Conservation (phyloP, 92 coral and sea anemone genomes). For the Porites cylindrica region DNA sequence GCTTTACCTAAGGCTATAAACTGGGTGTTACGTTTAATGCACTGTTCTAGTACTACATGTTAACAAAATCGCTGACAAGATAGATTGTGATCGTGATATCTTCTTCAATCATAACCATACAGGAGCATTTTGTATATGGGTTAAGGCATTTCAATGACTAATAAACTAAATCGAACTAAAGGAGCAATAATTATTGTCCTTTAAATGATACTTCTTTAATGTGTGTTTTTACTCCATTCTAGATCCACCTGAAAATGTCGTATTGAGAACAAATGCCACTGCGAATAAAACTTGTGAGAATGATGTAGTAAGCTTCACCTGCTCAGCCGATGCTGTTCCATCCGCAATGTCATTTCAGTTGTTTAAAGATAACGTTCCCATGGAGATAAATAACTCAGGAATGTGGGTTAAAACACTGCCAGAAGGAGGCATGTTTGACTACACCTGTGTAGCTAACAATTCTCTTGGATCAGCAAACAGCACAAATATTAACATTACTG, state of each 20-base stretch:
- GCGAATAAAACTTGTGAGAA: not conserved
- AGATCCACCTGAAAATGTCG: slow-evolving; percentile 24
- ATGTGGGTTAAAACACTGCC: not conserved
- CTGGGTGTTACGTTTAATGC: too few relatives aligned
- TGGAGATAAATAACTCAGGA: slow-evolving; percentile 5
- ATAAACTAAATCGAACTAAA: too few relatives aligned
- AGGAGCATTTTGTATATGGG: too few relatives aligned
- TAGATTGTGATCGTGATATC: too few relatives aligned
- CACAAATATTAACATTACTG: slow-evolving; percentile 11
- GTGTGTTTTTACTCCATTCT: not conserved
- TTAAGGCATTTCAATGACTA: too few relatives aligned
- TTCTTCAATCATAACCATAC: too few relatives aligned
- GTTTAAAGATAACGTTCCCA: slow-evolving; percentile 12
- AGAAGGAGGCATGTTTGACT: slow-evolving; percentile 26
- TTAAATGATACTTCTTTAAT: too few relatives aligned
- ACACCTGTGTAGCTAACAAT: slow-evolving; percentile 57
- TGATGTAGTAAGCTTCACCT: slow-evolving; percentile 20
- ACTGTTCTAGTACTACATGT: too few relatives aligned
- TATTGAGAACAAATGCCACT: not conserved
- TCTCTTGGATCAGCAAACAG: slow-evolving; percentile 34
- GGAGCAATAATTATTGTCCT: too few relatives aligned
- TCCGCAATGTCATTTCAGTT: slow-evolving; percentile 36
- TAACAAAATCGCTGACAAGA: too few relatives aligned
- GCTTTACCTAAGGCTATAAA: too few relatives aligned
- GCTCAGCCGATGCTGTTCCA: slow-evolving; percentile 47